Evolutionary conservation across 2,888 invertebrate genomes (phyloP).

Genomic region (Drosophila paramelanica): DNA sequence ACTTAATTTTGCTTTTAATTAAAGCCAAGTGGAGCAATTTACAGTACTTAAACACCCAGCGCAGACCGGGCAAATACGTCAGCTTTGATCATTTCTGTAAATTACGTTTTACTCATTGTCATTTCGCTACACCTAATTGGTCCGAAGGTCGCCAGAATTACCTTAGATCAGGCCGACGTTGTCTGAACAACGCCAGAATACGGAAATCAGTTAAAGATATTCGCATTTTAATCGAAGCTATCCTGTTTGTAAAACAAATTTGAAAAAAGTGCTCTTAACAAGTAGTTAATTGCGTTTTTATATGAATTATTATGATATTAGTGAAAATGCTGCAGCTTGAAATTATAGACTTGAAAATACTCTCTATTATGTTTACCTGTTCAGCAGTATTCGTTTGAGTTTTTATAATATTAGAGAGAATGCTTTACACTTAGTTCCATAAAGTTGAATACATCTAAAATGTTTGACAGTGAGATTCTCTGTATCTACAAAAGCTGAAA

Average conservation of each 20-base stretch:
- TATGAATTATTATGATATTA: constrained; percentile 1
- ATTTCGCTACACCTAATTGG: constrained; percentile 54
- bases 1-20: constrained; percentile 63
- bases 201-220: constrained; percentile 23
- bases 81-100: constrained; percentile 30
- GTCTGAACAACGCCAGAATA: constrained; percentile 3
- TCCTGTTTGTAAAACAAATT: constrained; percentile 15
- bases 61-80: constrained; percentile 9
- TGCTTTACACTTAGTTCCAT: too few relatives aligned
- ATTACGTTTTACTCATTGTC: constrained; percentile 21
- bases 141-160: constrained; percentile 58
- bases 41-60: constrained; percentile 20
- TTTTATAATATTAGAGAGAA: too few relatives aligned
- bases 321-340: background rate
- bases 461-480: too few relatives aligned
- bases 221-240: constrained; percentile 10
- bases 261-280: constrained; percentile 8
- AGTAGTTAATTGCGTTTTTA: constrained; percentile 17
- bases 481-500: too few relatives aligned
- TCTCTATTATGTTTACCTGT: too few relatives aligned
- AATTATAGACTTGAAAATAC: too few relatives aligned
- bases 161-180: constrained; percentile 9
- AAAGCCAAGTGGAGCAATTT: constrained; percentile 53
- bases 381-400: too few relatives aligned
- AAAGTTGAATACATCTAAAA: too few relatives aligned